These are phyloP conservation scores for Porites divaricata DNA, from an alignment of 92 coral and sea anemone genomes.

Conservation along the genomic window DNA sequence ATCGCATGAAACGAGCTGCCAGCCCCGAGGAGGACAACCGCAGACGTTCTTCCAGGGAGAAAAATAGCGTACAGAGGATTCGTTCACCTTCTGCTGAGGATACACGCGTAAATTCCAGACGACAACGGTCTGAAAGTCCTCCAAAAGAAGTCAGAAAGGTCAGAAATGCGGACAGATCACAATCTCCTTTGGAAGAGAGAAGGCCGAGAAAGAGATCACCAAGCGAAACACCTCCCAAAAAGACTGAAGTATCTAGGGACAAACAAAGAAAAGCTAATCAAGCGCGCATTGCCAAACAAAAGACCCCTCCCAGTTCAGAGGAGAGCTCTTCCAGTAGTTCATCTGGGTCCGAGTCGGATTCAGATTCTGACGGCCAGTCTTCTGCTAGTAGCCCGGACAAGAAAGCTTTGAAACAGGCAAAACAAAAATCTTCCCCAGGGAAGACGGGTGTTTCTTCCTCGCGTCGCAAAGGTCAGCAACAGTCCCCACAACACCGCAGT, in stretches of 20 bases:
- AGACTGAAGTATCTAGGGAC: constrained; percentile 13
- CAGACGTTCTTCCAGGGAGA: constrained; percentile 38
- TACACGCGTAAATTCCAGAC: constrained; percentile 5
- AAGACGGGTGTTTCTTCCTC: constrained; percentile 14
- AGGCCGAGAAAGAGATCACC: constrained; percentile 16
- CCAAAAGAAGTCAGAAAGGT: constrained; percentile 1
- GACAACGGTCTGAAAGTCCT: constrained; percentile 9
- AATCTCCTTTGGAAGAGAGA: constrained; percentile 6
- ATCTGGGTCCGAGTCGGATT: constrained; percentile 52
- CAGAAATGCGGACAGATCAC: neutral
- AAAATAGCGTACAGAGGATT: neutral
- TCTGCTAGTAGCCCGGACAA: constrained; percentile 28
- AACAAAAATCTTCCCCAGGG: constrained; percentile 5
- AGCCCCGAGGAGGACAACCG: constrained; percentile 22
- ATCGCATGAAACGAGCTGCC: neutral
- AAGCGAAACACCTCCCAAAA: constrained; percentile 19
- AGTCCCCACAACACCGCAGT: constrained; percentile 27
- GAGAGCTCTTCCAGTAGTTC: constrained; percentile 46
- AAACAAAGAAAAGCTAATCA: constrained; percentile 15
- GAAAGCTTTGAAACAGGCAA: constrained; percentile 19
- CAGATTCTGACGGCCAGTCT: constrained; percentile 54
- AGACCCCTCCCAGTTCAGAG: constrained; percentile 36
- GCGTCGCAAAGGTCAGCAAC: constrained; percentile 17
- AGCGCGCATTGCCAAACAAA: neutral
- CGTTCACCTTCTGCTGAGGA: constrained; percentile 30